These are phyloP conservation scores for Opisthograptis luteolata DNA, from an alignment of 2,888 invertebrate species.

Conservation along the genomic window DNA sequence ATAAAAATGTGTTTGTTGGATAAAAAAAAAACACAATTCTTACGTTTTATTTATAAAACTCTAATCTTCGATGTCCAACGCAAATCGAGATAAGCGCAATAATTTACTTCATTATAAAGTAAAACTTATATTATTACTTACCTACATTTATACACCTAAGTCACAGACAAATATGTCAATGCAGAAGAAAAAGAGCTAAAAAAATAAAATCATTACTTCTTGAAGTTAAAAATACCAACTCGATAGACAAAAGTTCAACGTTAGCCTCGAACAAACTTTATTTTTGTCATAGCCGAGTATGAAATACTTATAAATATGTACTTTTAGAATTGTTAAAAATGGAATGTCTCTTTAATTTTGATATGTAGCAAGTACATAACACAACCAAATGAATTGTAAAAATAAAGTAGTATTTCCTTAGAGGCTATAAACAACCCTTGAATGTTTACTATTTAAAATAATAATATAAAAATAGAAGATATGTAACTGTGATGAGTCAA, in stretches of 20 bases:
- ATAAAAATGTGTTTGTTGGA: too few relatives aligned
- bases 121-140: too few relatives aligned
- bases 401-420: too few relatives aligned
- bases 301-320: background rate
- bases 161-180: background rate
- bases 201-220: background rate
- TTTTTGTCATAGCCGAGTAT: background rate
- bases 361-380: background rate
- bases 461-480: background rate
- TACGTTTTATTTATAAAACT: too few relatives aligned
- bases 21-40: too few relatives aligned
- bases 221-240: background rate
- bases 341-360: constrained; percentile 14
- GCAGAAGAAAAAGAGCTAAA: background rate
- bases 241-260: constrained; percentile 5
- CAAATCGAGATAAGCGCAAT: too few relatives aligned
- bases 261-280: constrained; percentile 16
- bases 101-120: too few relatives aligned
- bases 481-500: constrained; percentile 18
- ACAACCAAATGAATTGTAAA: constrained; percentile 1
- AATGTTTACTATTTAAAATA: background rate
- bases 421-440: too few relatives aligned
- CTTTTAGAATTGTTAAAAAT: background rate
- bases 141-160: too few relatives aligned
- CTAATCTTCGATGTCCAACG: too few relatives aligned